A percentile compares a stretch with the other conserved stretches of the same genome.
phyloP scores from a whole-genome alignment of 2,888 invertebrate species.

The Chrysotoxum bicinctum region DNA sequence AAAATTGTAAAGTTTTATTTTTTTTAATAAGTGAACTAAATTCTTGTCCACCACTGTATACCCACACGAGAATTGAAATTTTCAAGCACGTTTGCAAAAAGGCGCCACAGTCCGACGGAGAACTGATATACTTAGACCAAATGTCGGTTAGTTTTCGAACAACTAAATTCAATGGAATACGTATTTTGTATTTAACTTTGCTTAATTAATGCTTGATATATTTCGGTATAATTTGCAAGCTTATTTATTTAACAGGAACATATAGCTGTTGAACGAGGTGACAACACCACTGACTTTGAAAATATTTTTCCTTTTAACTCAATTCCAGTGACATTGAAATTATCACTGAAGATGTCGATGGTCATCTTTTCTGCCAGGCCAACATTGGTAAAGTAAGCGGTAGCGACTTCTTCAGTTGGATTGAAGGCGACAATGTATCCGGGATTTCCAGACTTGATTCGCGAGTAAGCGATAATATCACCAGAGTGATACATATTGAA shows the following conservation, averaged over 20 bases:
- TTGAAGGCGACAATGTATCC: conserved; percentile 89
- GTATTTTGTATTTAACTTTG: conserved; percentile 13
- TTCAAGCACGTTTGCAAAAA: too few species aligned
- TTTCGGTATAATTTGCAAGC: background rate
- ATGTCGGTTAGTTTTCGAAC: too few species aligned
- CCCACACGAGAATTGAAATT: too few species aligned
- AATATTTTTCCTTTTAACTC: conserved; percentile 82
- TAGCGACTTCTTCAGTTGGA: conserved; percentile 82
- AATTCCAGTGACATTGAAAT: conserved; percentile 79
- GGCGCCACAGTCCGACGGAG: too few species aligned
- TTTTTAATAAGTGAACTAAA: too few species aligned
- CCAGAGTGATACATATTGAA: conserved; percentile 80
- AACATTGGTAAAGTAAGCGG: conserved; percentile 84
- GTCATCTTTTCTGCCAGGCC: conserved; percentile 85
- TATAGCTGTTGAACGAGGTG: conserved; percentile 86
- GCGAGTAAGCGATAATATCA: conserved; percentile 86
- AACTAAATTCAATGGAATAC: conserved; percentile 42
- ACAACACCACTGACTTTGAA: conserved; percentile 84
- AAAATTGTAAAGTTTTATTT: too few species aligned
- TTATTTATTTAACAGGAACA: conserved; percentile 83
- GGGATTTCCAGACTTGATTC: conserved; percentile 88
- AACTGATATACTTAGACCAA: too few species aligned
- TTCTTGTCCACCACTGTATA: too few species aligned
- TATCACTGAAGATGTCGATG: conserved; percentile 84
- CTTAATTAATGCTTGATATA: conserved; percentile 10